Evolutionary conservation across 2,888 invertebrate genomes (phyloP).

Genomic region (Baronia brevicornis): DNA sequence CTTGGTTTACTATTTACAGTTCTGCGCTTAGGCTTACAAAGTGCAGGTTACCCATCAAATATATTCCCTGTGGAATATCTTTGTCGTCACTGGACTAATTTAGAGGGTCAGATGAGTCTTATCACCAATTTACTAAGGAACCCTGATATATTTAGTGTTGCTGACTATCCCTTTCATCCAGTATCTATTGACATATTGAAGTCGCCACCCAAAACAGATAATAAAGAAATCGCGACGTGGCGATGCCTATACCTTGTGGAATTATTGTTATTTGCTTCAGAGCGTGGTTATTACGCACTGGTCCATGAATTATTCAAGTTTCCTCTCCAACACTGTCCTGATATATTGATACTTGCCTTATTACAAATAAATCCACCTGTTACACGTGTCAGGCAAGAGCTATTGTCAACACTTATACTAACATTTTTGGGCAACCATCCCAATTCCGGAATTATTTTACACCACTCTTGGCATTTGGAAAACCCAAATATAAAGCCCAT

Average conservation of each 20-base stretch:
- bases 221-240: slow-evolving; percentile 95
- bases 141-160: slow-evolving; percentile 95
- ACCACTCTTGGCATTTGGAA: slow-evolving; percentile 95
- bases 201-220: slow-evolving; percentile 95
- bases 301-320: slow-evolving; percentile 93
- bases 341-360: slow-evolving; percentile 91
- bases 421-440: slow-evolving; percentile 96
- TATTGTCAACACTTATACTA: slow-evolving; percentile 91
- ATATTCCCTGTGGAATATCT: slow-evolving; percentile 91
- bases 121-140: slow-evolving; percentile 90
- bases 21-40: slow-evolving; percentile 86
- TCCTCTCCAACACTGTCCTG: slow-evolving; percentile 95
- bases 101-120: slow-evolving; percentile 94
- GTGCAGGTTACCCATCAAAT: slow-evolving; percentile 81
- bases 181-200: slow-evolving; percentile 93
- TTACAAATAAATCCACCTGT: slow-evolving; percentile 90
- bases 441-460: slow-evolving; percentile 96
- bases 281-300: slow-evolving; percentile 87
- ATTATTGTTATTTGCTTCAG: slow-evolving; percentile 88
- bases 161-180: slow-evolving; percentile 91
- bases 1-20: slow-evolving; percentile 88
- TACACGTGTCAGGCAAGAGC: slow-evolving; percentile 87
- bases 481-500: slow-evolving; percentile 83
- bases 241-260: slow-evolving; percentile 94
- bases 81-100: slow-evolving; percentile 94